Conservation (phyloP, 2,113 vertebrate species). For the Turnix velox region DNA sequence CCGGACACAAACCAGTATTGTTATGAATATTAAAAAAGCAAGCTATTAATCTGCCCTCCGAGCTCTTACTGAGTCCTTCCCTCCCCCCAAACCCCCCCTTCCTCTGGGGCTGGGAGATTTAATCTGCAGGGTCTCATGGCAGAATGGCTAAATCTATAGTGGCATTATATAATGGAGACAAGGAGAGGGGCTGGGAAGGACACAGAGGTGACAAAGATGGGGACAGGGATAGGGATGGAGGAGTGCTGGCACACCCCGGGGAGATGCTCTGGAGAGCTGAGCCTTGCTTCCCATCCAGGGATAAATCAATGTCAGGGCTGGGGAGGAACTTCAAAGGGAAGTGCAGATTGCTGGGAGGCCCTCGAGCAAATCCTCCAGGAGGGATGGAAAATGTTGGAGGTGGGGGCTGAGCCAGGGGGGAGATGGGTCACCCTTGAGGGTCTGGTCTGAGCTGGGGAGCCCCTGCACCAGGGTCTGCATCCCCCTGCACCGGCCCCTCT, state of each 20-base stretch:
- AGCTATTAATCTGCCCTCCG: constrained; percentile 56
- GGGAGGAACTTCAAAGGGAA: background rate
- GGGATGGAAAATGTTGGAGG: background rate
- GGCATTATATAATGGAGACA: constrained; percentile 54
- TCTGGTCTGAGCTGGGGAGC: background rate
- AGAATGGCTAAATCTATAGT: constrained; percentile 61
- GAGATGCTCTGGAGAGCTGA: background rate
- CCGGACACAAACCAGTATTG: constrained; percentile 46
- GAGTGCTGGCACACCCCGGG: background rate
- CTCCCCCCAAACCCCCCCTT: no score
- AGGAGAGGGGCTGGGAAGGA: constrained; percentile 31
- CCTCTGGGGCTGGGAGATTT: background rate
- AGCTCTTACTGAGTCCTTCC: constrained; percentile 13
- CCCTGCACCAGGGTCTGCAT: background rate
- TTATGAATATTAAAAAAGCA: constrained; percentile 65
- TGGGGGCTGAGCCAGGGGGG: background rate
- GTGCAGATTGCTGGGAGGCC: background rate
- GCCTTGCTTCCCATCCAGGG: background rate
- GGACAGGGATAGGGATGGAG: background rate
- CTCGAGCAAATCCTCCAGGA: background rate
- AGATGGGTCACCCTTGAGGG: background rate
- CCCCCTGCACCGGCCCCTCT: background rate
- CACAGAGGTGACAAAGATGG: background rate
- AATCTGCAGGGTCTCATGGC: constrained; percentile 68
- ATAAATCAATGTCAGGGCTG: background rate